Conservation (phyloP, 2,888 invertebrate species). For the Protonemura montana region DNA sequence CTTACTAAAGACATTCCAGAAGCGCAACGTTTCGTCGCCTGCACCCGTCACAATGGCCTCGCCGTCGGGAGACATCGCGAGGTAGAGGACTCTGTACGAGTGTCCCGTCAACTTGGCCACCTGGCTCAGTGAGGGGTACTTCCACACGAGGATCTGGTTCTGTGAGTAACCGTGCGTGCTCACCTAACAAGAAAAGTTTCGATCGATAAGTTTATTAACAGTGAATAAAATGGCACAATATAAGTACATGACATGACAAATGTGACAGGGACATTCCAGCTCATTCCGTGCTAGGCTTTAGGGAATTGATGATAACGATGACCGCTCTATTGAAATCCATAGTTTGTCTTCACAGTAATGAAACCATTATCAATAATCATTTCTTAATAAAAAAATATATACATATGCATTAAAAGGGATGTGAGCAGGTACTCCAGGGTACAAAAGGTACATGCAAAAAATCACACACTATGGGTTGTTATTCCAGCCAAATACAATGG, state of each 20-base stretch:
- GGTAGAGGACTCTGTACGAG: slow-evolving; percentile 92
- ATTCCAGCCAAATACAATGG: too few species aligned
- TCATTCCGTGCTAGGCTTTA: background rate
- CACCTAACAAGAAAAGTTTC: slow-evolving; percentile 56
- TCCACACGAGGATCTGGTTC: slow-evolving; percentile 99
- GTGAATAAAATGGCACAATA: slow-evolving; percentile 30
- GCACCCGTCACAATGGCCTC: slow-evolving; percentile 99
- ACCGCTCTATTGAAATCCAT: too few species aligned
- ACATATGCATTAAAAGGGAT: too few species aligned
- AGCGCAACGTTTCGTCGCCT: slow-evolving; percentile 96
- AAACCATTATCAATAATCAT: too few species aligned
- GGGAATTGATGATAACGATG: background rate
- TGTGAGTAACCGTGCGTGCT: slow-evolving; percentile 99
- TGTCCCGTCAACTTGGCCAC: slow-evolving; percentile 98
- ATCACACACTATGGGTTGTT: too few species aligned
- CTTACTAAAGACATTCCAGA: slow-evolving; percentile 99
- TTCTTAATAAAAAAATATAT: too few species aligned
- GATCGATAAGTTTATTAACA: background rate
- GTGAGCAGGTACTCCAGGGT: too few species aligned
- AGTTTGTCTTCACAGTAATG: too few species aligned
- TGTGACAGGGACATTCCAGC: background rate
- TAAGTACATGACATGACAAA: too few species aligned
- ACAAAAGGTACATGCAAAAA: too few species aligned
- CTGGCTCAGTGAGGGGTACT: slow-evolving; percentile 95
- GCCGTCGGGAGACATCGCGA: slow-evolving; percentile 97